A percentile compares a stretch with the other conserved stretches of the same genome.
Evolutionary conservation across 2,113 vertebrate species (phyloP).

Genomic region (Progne subis): DNA sequence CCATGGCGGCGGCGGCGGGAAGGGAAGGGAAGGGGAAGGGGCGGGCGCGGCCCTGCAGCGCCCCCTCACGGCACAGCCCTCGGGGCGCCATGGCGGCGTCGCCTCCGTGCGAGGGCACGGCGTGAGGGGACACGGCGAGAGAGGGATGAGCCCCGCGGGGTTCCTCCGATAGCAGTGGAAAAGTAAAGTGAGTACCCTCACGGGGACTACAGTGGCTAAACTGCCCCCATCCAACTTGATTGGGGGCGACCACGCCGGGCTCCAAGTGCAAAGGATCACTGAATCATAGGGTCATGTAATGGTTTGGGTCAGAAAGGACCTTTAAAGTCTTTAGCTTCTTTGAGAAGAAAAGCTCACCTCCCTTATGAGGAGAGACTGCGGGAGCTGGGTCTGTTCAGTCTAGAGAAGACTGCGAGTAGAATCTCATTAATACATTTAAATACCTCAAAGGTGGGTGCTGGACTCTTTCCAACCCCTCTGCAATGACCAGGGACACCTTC

Average conservation of each 20-base stretch:
- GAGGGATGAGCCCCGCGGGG: fast-evolving
- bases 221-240: fast-evolving
- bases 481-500: not conserved
- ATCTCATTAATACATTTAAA: too few species aligned
- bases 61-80: not conserved
- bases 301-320: not conserved
- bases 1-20: slow-evolving; percentile 20
- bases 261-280: too few species aligned
- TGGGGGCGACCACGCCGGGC: fast-evolving
- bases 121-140: not conserved
- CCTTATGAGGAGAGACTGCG: fast-evolving
- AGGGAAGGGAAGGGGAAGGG: too few species aligned
- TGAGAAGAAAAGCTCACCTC: not conserved
- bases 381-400: not conserved
- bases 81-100: fast-evolving
- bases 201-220: fast-evolving
- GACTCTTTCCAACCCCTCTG: not conserved
- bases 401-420: not conserved
- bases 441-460: not conserved
- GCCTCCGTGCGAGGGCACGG: too few species aligned
- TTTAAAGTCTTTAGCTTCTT: too few species aligned
- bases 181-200: too few species aligned
- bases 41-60: not conserved
- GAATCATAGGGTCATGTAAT: not conserved
- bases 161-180: fast-evolving